Conservation (phyloP, 2,888 invertebrate genomes). For the Drosophila birchii region DNA sequence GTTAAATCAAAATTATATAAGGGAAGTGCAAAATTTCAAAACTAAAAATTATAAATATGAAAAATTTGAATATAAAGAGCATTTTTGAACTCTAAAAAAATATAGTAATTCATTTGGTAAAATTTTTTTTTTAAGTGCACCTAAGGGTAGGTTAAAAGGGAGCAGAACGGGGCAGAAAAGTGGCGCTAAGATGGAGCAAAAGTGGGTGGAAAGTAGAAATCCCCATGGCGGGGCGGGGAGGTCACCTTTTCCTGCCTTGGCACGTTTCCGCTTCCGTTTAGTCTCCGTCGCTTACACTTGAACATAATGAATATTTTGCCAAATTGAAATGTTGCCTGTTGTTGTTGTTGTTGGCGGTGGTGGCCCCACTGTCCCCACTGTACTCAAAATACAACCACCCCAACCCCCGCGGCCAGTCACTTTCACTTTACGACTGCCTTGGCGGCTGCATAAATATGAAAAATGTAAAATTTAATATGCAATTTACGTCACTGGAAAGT, state of each 20-base stretch:
- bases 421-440: constrained; percentile 73
- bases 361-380: constrained; percentile 7
- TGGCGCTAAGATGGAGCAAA: not conserved
- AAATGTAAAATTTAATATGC: constrained; percentile 82
- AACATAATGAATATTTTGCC: constrained; percentile 78
- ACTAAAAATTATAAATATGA: too few relatives aligned
- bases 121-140: not conserved
- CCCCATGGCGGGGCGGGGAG: constrained; percentile 20
- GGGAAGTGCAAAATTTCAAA: not conserved
- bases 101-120: not conserved
- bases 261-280: constrained; percentile 80
- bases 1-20: not conserved
- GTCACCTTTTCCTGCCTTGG: constrained; percentile 55
- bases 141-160: not conserved
- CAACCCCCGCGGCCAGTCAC: constrained; percentile 51
- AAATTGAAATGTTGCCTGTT: constrained; percentile 75
- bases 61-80: not conserved
- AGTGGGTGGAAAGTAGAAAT: constrained; percentile 1
- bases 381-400: not conserved
- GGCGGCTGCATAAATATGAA: constrained; percentile 77
- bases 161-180: not conserved
- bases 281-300: constrained; percentile 58
- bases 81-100: not conserved
- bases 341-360: constrained; percentile 20
- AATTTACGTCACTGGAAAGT: constrained; percentile 70